Percentiles rank a stretch among this genome's conserved stretches.
phyloP scores from a whole-genome alignment of 2,888 invertebrate species.

The Agriopis aurantiaria region DNA sequence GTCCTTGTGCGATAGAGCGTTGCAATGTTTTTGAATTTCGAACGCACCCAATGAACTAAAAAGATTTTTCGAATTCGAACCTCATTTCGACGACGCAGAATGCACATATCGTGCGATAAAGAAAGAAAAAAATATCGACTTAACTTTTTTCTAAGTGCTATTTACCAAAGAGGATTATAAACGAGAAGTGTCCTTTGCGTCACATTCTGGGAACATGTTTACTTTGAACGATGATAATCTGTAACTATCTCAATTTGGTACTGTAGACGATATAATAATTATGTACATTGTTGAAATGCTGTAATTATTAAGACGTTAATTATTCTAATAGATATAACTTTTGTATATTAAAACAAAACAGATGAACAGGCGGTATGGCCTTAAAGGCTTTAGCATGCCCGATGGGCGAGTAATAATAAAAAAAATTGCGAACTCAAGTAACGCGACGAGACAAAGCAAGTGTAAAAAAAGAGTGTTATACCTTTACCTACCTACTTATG shows the following conservation, averaged over 20 bases:
- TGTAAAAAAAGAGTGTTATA: background rate
- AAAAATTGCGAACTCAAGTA: constrained; percentile 3
- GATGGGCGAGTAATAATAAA: too few species aligned
- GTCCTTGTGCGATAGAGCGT: constrained; percentile 56
- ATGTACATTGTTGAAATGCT: too few species aligned
- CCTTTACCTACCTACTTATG: too few species aligned
- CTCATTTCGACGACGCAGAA: constrained; percentile 5
- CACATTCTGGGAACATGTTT: constrained; percentile 47
- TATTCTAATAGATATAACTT: too few species aligned
- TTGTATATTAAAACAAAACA: too few species aligned
- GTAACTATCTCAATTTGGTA: too few species aligned
- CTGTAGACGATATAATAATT: too few species aligned
- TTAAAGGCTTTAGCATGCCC: too few species aligned
- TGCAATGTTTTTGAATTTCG: constrained; percentile 58
- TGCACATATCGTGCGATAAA: background rate
- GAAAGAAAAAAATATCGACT: background rate
- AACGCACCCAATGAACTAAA: constrained; percentile 45
- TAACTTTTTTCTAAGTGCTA: background rate
- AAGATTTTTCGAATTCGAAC: constrained; percentile 6
- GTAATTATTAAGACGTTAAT: too few species aligned
- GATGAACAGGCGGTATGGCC: too few species aligned
- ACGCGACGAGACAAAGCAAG: background rate
- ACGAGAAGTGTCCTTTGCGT: constrained; percentile 40
- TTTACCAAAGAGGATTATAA: constrained; percentile 27
- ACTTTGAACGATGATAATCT: constrained; percentile 27